These are phyloP conservation scores for Cryptoprocta ferox DNA, from an alignment of 2,797 vertebrate genomes.

Conservation along the genomic window DNA sequence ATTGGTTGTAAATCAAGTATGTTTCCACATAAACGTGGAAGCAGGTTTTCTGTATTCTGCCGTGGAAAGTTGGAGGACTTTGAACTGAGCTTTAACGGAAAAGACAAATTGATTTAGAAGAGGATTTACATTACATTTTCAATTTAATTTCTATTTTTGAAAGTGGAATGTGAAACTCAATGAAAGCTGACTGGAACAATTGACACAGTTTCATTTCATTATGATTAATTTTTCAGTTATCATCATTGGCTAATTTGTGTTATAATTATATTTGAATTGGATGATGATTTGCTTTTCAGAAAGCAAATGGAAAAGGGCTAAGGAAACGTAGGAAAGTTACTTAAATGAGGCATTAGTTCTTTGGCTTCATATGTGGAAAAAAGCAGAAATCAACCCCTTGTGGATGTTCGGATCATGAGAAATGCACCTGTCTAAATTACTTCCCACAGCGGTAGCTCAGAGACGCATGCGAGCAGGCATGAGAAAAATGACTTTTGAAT, in stretches of 20 bases:
- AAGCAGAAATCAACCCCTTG: slow-evolving; percentile 78
- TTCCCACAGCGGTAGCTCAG: neutral
- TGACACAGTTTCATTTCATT: slow-evolving; percentile 54
- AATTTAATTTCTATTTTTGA: slow-evolving; percentile 80
- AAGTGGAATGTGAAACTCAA: slow-evolving; percentile 70
- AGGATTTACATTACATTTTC: slow-evolving; percentile 75
- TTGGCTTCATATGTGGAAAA: slow-evolving; percentile 82
- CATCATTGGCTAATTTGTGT: slow-evolving; percentile 71
- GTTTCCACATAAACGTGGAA: slow-evolving; percentile 65
- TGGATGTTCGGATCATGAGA: slow-evolving; percentile 64
- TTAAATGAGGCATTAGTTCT: slow-evolving; percentile 80
- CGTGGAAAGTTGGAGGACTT: slow-evolving; percentile 78
- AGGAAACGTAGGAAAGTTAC: slow-evolving; percentile 84
- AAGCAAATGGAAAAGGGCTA: slow-evolving; percentile 80
- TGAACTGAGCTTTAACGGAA: slow-evolving; percentile 71
- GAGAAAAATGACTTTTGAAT: neutral
- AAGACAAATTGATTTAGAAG: slow-evolving; percentile 78
- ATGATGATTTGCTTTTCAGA: slow-evolving; percentile 76
- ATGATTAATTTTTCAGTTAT: slow-evolving; percentile 78
- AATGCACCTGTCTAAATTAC: slow-evolving; percentile 68
- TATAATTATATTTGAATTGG: slow-evolving; percentile 80
- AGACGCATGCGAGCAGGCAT: neutral
- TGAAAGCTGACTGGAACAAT: slow-evolving; percentile 72
- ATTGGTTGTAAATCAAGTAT: slow-evolving; percentile 66
- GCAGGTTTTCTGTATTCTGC: slow-evolving; percentile 64